These are phyloP conservation scores for rabbit (Oryctolagus cuniculus) DNA, from an alignment of 2,113 vertebrate genomes.

Conservation along the genomic window mOryCun1.1 NC_091436.1:8177001-8177500, in stretches of 20 bases:
- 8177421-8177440: no score
- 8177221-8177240: background rate
- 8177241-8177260: no score
- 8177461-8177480: no score
- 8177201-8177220: background rate
- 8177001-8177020: background rate
- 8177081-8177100: background rate
- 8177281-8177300: rapidly evolving
- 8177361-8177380: rapidly evolving
- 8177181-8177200: background rate
- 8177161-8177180: no score
- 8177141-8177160: no score
- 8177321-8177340: rapidly evolving
- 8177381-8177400: rapidly evolving
- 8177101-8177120: background rate
- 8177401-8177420: background rate
- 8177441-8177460: no score
- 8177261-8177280: background rate
- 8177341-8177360: background rate
- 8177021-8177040: background rate
- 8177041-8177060: background rate
- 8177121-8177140: no score
- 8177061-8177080: background rate
- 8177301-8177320: rapidly evolving
- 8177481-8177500: no score